A percentile compares a stretch with the other conserved stretches of the same genome.
Conservation (phyloP, 2,113 vertebrate species). For the Oncorhynchus tshawytscha region DNA sequence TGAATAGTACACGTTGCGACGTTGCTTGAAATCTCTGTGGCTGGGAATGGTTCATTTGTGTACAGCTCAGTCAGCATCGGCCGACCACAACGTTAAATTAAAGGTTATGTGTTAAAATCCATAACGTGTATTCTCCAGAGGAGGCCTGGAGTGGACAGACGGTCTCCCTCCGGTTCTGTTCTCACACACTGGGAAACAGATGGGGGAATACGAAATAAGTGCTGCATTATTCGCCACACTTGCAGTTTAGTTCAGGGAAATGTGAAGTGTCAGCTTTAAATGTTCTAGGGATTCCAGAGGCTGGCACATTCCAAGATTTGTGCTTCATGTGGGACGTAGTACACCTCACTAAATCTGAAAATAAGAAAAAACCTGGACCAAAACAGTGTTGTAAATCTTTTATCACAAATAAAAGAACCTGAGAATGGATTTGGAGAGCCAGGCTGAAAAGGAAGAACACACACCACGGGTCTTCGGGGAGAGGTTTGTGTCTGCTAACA, state of each 20-base stretch:
- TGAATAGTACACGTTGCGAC: constrained; percentile 22
- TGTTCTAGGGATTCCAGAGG: constrained; percentile 52
- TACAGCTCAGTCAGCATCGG: constrained; percentile 18
- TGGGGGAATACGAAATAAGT: constrained; percentile 58
- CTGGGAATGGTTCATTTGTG: constrained; percentile 49
- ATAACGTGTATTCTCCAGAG: constrained; percentile 51
- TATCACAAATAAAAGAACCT: constrained; percentile 56
- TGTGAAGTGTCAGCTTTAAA: constrained; percentile 71
- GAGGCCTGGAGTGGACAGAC: constrained; percentile 34
- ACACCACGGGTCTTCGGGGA: constrained; percentile 42
- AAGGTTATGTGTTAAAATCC: constrained; percentile 41
- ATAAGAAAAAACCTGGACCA: constrained; percentile 39
- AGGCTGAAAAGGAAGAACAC: constrained; percentile 50
- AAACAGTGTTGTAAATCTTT: constrained; percentile 67
- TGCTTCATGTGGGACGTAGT: constrained; percentile 61
- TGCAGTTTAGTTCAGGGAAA: constrained; percentile 66
- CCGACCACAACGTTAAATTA: constrained; percentile 34
- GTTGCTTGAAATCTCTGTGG: constrained; percentile 32
- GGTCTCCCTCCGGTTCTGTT: constrained; percentile 44
- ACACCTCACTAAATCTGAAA: constrained; percentile 56
- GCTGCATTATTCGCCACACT: constrained; percentile 66
- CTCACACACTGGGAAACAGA: constrained; percentile 55
- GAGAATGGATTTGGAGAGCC: constrained; percentile 49
- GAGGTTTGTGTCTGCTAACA: constrained; percentile 52
- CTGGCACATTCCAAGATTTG: constrained; percentile 69